These are phyloP conservation scores for Lobophora halterata DNA, from an alignment of 2,888 invertebrate genomes.

Conservation along the genomic window DNA sequence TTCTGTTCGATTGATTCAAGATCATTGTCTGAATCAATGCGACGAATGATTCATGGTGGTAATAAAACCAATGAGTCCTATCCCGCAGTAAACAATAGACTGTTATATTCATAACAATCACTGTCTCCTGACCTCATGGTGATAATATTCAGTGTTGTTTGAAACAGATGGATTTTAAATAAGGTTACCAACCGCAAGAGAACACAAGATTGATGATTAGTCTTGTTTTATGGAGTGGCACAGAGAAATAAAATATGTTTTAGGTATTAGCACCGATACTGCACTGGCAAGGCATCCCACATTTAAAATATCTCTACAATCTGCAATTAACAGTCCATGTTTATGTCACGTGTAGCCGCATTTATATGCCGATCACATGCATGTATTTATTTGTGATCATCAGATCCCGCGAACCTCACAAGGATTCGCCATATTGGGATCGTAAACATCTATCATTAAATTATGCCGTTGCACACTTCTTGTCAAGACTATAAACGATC, in stretches of 20 bases:
- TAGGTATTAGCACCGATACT: background rate
- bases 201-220: too few species aligned
- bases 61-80: conserved; percentile 32
- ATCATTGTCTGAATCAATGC: conserved; percentile 36
- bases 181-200: background rate
- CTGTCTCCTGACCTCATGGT: conserved; percentile 33
- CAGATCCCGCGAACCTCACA: conserved; percentile 32
- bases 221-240: too few species aligned
- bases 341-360: conserved; percentile 21
- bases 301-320: conserved; percentile 6
- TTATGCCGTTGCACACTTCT: conserved; percentile 3
- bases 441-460: conserved; percentile 7
- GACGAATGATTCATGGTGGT: conserved; percentile 43
- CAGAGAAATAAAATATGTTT: too few species aligned
- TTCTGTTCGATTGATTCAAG: conserved; percentile 31
- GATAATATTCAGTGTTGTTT: conserved; percentile 13
- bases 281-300: conserved; percentile 2
- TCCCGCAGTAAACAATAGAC: conserved; percentile 43
- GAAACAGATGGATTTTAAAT: conserved; percentile 6
- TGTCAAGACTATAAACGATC: background rate
- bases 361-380: conserved; percentile 41
- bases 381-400: conserved; percentile 31
- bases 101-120: conserved; percentile 33
- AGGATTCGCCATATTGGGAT: conserved; percentile 37
- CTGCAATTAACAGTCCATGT: conserved; percentile 11